Percentiles rank a stretch among this genome's conserved stretches.
Conservation (phyloP, 2,113 vertebrate genomes). For the Microtus pennsylvanicus region DNA sequence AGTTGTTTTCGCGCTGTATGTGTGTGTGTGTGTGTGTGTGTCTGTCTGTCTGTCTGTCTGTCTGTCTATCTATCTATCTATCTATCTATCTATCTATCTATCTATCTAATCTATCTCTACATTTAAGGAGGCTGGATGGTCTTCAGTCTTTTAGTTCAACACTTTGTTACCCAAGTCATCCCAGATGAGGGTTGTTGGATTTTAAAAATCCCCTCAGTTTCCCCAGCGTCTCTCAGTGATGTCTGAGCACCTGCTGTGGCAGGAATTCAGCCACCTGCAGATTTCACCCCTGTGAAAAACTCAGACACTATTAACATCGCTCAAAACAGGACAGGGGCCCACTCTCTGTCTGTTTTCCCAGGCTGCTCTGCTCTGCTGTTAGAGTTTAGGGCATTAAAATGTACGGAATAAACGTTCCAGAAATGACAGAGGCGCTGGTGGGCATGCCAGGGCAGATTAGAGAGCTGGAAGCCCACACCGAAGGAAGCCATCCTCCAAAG, state of each 20-base stretch:
- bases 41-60: accelerated
- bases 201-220: constrained; percentile 7
- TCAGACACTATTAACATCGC: background rate
- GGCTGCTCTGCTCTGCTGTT: background rate
- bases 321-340: background rate
- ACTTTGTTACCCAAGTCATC: constrained; percentile 38
- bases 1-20: no score
- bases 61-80: no score
- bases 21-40: no score
- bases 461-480: background rate
- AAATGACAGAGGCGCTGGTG: constrained; percentile 10
- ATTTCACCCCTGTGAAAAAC: background rate
- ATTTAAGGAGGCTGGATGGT: background rate
- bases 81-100: no score
- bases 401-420: background rate
- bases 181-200: constrained; percentile 26
- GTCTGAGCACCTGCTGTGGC: background rate
- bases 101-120: background rate
- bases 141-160: constrained; percentile 38
- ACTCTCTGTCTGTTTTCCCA: background rate
- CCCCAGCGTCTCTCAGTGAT: background rate
- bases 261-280: background rate
- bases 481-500: constrained; percentile 65
- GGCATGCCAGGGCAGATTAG: constrained; percentile 56
- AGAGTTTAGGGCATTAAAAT: constrained; percentile 3